phyloP scores from a whole-genome alignment of 2,888 invertebrate species.

The Cerceris rybyensis region DNA sequence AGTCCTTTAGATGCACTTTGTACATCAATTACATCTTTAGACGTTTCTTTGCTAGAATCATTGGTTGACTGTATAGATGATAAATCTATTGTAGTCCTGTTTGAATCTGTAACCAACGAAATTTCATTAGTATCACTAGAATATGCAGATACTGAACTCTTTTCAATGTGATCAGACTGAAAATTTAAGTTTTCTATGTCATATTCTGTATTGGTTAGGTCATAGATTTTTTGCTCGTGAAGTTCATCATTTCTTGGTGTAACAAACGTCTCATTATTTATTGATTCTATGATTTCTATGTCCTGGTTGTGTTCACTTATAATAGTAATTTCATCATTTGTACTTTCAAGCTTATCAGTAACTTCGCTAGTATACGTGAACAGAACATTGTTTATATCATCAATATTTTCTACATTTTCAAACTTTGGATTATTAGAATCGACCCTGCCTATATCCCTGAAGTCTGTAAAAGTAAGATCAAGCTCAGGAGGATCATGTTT shows the following conservation, averaged over 20 bases:
- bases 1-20: neutral
- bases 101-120: too few relatives aligned
- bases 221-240: neutral
- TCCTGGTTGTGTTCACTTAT: conserved; percentile 15
- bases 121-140: too few relatives aligned
- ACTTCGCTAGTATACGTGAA: conserved; percentile 8
- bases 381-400: conserved; percentile 6
- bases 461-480: conserved; percentile 71
- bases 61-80: too few relatives aligned
- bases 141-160: too few relatives aligned
- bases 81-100: too few relatives aligned
- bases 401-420: conserved; percentile 12
- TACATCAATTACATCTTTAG: conserved; percentile 7
- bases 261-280: neutral
- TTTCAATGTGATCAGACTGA: too few relatives aligned
- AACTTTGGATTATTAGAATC: conserved; percentile 62
- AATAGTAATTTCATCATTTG: conserved; percentile 28
- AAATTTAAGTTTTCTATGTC: too few relatives aligned
- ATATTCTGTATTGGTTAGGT: too few relatives aligned
- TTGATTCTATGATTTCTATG: conserved; percentile 8
- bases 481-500: conserved; percentile 74
- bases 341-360: conserved; percentile 20
- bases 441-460: conserved; percentile 76
- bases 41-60: too few relatives aligned
- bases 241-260: neutral